A percentile compares a stretch with the other conserved stretches of the same genome.
phyloP scores from a whole-genome alignment of 2,797 vertebrate species.

The Champsocephalus esox region DNA sequence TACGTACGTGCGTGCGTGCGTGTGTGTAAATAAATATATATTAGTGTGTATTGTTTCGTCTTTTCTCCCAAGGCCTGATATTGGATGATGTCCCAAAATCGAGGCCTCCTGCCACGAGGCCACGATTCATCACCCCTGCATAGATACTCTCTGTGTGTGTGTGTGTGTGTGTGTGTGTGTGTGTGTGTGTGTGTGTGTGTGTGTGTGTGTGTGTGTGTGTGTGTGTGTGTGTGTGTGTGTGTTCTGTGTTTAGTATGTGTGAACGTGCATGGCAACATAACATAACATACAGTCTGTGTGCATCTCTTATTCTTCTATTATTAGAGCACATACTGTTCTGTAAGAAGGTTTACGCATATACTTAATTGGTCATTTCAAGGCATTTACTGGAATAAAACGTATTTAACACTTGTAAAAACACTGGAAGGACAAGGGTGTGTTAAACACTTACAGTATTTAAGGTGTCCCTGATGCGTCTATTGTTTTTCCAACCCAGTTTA shows the following conservation, averaged over 20 bases:
- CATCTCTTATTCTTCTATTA: neutral
- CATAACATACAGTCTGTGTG: neutral
- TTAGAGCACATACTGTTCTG: neutral
- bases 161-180: conserved; percentile 12
- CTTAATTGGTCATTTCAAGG: neutral
- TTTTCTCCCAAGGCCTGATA: conserved; percentile 77
- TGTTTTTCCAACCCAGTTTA: too few relatives aligned
- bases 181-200: conserved; percentile 14
- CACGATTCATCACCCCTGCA: conserved; percentile 73
- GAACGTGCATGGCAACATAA: neutral
- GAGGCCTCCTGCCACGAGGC: conserved; percentile 70
- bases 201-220: conserved; percentile 5
- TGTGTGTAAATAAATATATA: neutral
- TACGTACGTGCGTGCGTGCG: conserved; percentile 4
- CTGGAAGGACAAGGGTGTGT: neutral
- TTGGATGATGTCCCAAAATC: conserved; percentile 78
- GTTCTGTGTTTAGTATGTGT: neutral
- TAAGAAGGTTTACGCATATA: neutral
- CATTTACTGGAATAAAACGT: neutral
- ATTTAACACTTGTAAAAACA: neutral
- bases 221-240: neutral
- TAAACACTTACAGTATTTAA: neutral
- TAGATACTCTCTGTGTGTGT: conserved; percentile 21
- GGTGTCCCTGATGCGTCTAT: neutral
- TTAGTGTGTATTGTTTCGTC: conserved; percentile 30